Percentiles rank a stretch among this genome's conserved stretches.
phyloP scores from a whole-genome alignment of 1,140 invertebrate species.

The Drosophila melanica region DNA sequence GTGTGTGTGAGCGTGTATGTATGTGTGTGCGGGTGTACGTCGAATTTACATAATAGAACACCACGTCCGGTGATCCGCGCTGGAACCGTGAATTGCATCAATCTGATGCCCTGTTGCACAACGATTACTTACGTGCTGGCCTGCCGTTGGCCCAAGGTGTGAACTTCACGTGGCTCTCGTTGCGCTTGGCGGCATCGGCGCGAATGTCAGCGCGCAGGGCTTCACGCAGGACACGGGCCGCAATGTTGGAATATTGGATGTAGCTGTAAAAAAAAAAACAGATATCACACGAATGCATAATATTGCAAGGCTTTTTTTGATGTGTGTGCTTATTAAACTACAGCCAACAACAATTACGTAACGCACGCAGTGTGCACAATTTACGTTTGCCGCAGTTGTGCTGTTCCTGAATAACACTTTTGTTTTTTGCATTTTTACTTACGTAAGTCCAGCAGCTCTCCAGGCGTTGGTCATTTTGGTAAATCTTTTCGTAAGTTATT shows the following conservation, averaged over 20 bases:
- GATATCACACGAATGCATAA: slow-evolving; percentile 9
- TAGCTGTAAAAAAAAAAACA: slow-evolving; percentile 88
- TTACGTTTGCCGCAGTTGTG: background rate
- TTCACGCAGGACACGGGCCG: slow-evolving; percentile 91
- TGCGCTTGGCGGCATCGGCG: slow-evolving; percentile 90
- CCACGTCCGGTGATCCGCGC: background rate
- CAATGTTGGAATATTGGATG: slow-evolving; percentile 96
- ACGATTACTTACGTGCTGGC: slow-evolving; percentile 89
- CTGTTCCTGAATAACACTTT: background rate
- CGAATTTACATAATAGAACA: slow-evolving; percentile 33
- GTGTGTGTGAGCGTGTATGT: too few relatives aligned
- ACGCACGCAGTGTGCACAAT: slow-evolving; percentile 24
- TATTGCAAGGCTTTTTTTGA: too few relatives aligned
- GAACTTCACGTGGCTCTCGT: slow-evolving; percentile 90
- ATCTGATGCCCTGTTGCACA: slow-evolving; percentile 27
- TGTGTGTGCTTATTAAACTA: slow-evolving; percentile 25
- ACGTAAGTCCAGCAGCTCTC: slow-evolving; percentile 88
- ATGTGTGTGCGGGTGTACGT: background rate
- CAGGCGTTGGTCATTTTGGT: slow-evolving; percentile 86
- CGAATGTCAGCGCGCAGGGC: slow-evolving; percentile 90
- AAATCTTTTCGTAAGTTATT: slow-evolving; percentile 38
- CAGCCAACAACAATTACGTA: slow-evolving; percentile 64
- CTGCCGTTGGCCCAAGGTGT: slow-evolving; percentile 94
- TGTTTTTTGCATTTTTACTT: slow-evolving; percentile 68
- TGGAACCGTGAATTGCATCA: background rate